phyloP scores from a whole-genome alignment of 2,888 invertebrate species.

The Athripsodes cinereus region DNA sequence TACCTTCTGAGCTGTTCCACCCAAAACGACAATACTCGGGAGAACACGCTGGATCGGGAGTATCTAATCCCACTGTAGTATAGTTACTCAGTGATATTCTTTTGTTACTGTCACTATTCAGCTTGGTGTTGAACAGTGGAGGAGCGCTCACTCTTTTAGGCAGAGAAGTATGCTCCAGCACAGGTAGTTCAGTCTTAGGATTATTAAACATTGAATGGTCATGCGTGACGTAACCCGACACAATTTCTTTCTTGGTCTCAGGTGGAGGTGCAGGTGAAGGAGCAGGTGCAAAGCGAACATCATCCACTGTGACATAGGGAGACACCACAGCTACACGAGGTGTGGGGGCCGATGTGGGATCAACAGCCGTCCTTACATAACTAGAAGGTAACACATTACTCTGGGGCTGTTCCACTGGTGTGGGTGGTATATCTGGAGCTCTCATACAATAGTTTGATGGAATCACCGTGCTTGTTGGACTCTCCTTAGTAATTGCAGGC shows the following conservation, averaged over 20 bases:
- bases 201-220: constrained; percentile 9
- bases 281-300: constrained; percentile 6
- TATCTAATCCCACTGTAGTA: constrained; percentile 30
- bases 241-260: background rate
- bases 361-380: background rate
- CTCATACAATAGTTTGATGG: constrained; percentile 19
- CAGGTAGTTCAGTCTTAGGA: constrained; percentile 2
- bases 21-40: constrained; percentile 49
- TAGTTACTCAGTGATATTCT: constrained; percentile 33
- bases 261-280: background rate
- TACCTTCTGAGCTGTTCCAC: constrained; percentile 38
- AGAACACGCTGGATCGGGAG: constrained; percentile 34
- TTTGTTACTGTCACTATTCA: constrained; percentile 7
- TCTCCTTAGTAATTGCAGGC: background rate
- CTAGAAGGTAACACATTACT: background rate
- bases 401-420: background rate
- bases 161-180: background rate
- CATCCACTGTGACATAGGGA: constrained; percentile 19
- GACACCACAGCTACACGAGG: background rate
- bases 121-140: constrained; percentile 7
- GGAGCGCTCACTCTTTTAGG: constrained; percentile 19
- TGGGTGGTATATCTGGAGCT: constrained; percentile 3
- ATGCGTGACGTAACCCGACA: constrained; percentile 13
- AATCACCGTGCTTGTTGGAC: background rate
- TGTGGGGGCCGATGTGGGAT: background rate